Evolutionary conservation across 2,113 vertebrate genomes (phyloP).

Genomic region (Potamarius usumacintae): DNA sequence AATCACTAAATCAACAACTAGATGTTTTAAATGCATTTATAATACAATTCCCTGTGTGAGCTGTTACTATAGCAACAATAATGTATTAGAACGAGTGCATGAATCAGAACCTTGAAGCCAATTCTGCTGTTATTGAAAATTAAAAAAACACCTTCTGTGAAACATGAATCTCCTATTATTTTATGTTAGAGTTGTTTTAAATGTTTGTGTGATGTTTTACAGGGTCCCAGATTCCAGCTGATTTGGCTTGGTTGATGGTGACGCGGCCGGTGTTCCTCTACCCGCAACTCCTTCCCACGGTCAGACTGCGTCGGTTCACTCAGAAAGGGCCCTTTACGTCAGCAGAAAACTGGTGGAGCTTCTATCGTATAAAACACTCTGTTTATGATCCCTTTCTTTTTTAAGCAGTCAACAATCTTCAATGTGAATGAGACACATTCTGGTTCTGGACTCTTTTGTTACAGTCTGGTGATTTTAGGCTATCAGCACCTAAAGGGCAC

Average conservation of each 20-base stretch:
- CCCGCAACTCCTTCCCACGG: conserved; percentile 84
- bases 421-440: too few species aligned
- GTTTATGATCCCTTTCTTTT: neutral
- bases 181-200: neutral
- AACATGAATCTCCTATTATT: neutral
- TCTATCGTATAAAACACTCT: neutral
- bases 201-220: conserved; percentile 1
- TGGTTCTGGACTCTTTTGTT: conserved; percentile 2
- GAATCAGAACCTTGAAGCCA: neutral
- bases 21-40: too few species aligned
- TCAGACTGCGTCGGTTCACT: conserved; percentile 75
- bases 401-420: neutral
- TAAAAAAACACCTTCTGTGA: neutral
- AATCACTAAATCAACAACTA: neutral
- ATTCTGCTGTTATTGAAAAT: neutral
- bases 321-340: conserved; percentile 84
- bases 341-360: conserved; percentile 87
- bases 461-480: conserved; percentile 85
- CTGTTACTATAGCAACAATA: neutral
- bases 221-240: conserved; percentile 77
- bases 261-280: conserved; percentile 87
- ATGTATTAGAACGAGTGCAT: neutral
- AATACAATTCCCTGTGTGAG: neutral
- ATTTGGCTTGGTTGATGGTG: conserved; percentile 87
- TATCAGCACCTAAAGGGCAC: conserved; percentile 87